These are phyloP conservation scores for Plebejus anna DNA, from an alignment of 2,888 invertebrate genomes.

Conservation along the genomic window DNA sequence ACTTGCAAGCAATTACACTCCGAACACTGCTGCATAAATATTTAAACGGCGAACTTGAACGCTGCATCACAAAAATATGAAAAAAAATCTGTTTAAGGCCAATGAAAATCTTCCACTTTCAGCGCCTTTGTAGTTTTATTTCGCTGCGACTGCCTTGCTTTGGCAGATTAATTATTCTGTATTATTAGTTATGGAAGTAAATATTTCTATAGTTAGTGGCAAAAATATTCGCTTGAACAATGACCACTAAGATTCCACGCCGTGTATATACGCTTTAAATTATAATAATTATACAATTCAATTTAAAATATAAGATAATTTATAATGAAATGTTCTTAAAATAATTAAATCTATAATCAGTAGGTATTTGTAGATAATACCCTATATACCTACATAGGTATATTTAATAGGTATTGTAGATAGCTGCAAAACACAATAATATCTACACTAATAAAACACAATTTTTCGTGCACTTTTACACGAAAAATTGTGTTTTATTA, in stretches of 20 bases:
- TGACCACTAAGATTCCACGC: neutral
- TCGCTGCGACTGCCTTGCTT: neutral
- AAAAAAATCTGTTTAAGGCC: slow-evolving; percentile 21
- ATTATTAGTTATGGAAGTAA: neutral
- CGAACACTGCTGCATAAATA: slow-evolving; percentile 21
- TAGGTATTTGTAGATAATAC: too few relatives aligned
- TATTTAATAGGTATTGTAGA: too few relatives aligned
- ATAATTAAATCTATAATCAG: too few relatives aligned
- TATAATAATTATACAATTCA: too few relatives aligned
- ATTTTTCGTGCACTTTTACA: too few relatives aligned
- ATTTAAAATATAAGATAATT: too few relatives aligned
- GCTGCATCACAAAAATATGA: slow-evolving; percentile 20
- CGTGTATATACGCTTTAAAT: neutral
- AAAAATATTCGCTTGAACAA: neutral
- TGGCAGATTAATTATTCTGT: neutral
- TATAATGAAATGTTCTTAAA: neutral
- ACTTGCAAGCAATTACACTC: slow-evolving; percentile 25
- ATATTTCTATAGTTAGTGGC: neutral
- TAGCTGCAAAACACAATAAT: too few relatives aligned
- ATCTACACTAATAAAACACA: too few relatives aligned
- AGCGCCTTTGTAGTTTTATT: slow-evolving; percentile 20
- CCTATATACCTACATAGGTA: too few relatives aligned
- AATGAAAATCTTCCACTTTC: slow-evolving; percentile 20
- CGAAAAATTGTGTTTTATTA: too few relatives aligned
- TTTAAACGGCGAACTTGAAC: slow-evolving; percentile 21